Percentiles rank a stretch among this genome's conserved stretches.
phyloP scores from a whole-genome alignment of 37 sponge, comb jelly and placozoan species.

The Ephydatia muelleri region DNA sequence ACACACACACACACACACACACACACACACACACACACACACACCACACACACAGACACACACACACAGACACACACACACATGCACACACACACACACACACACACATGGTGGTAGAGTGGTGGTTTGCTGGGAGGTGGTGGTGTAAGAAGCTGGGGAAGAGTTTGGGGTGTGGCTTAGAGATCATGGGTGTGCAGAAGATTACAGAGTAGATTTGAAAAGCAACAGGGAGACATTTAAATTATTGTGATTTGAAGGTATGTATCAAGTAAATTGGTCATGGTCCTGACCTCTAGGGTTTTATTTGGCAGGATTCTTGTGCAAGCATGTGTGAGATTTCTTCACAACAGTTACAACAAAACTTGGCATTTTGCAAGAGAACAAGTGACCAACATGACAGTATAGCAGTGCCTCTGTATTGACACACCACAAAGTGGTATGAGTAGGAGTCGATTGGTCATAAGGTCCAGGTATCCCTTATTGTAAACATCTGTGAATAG shows the following conservation, averaged over 20 bases:
- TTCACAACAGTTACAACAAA: not conserved
- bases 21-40: constrained; percentile 18
- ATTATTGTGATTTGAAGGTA: constrained; percentile 26
- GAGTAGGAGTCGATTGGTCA: too few species aligned
- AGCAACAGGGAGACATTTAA: too few species aligned
- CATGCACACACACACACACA: not conserved
- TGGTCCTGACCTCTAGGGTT: not conserved
- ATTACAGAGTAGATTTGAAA: too few species aligned
- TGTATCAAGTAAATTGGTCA: not conserved
- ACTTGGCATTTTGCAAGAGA: too few species aligned
- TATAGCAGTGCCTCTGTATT: too few species aligned
- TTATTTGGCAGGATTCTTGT: not conserved
- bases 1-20: not conserved
- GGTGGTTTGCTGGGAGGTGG: constrained; percentile 56
- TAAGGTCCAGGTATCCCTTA: too few species aligned
- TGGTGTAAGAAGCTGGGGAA: constrained; percentile 29
- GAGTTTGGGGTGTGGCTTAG: not conserved
- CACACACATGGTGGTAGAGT: constrained; percentile 34
- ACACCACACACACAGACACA: not conserved
- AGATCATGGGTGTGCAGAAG: constrained; percentile 8
- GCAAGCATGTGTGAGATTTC: not conserved
- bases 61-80: constrained; percentile 7
- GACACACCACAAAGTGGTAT: too few species aligned
- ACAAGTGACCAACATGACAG: too few species aligned
- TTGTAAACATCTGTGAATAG: too few species aligned